Percentiles rank a stretch among this genome's conserved stretches.
Conservation (phyloP, 2,113 vertebrate species). For the Carlito syrichta region DNA sequence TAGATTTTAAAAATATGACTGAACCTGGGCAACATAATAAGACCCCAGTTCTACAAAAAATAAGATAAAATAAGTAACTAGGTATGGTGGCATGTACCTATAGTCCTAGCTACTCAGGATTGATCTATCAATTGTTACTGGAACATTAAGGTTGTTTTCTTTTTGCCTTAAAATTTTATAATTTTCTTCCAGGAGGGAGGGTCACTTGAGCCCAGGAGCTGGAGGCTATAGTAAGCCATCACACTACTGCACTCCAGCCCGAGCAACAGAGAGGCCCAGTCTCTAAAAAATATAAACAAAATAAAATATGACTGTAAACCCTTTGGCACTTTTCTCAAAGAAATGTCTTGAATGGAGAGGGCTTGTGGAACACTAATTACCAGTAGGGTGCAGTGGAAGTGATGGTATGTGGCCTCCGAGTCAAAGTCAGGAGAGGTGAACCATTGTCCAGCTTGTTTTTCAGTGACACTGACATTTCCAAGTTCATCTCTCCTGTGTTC, state of each 20-base stretch:
- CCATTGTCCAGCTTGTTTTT: not conserved
- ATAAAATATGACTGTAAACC: not conserved
- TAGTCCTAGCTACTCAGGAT: no score
- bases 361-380: not conserved
- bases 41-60: no score
- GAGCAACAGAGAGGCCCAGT: no score
- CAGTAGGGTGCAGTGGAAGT: accelerated
- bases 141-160: not conserved
- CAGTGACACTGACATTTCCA: not conserved
- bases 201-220: no score
- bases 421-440: not conserved
- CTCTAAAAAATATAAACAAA: no score
- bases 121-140: not conserved
- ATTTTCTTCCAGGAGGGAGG: not conserved
- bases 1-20: not conserved
- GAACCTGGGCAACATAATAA: no score
- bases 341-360: not conserved
- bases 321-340: not conserved
- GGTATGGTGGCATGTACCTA: no score
- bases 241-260: no score
- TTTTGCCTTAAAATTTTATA: not conserved
- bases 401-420: accelerated
- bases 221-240: no score
- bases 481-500: not conserved
- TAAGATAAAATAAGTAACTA: no score